These are phyloP conservation scores for Colossoma macropomum DNA, from an alignment of 2,113 vertebrate genomes.

Conservation along the genomic window DNA sequence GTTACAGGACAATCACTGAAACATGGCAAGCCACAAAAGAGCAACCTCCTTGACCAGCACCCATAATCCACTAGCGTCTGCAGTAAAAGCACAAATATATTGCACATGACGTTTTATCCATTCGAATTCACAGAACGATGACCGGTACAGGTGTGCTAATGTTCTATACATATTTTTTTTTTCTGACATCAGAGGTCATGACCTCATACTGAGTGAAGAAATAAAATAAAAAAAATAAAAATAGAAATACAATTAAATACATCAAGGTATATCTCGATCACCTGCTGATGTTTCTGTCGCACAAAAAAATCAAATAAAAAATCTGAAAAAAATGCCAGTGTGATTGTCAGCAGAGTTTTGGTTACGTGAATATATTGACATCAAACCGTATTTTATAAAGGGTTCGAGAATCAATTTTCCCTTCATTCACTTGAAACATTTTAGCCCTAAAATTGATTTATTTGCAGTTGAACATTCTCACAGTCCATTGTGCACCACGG, in stretches of 20 bases:
- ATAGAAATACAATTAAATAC: neutral
- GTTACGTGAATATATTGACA: conserved; percentile 48
- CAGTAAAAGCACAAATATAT: conserved; percentile 43
- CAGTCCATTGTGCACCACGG: conserved; percentile 3
- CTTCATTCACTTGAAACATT: conserved; percentile 4
- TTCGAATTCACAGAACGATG: conserved; percentile 25
- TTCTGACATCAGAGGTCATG: conserved; percentile 23
- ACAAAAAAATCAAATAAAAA: neutral
- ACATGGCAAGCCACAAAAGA: conserved; percentile 19
- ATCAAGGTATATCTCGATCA: neutral
- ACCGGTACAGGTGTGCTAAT: conserved; percentile 6
- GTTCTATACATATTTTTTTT: conserved; percentile 18
- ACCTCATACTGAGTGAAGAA: conserved; percentile 19
- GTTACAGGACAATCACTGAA: conserved; percentile 8
- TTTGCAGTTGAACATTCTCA: conserved; percentile 44
- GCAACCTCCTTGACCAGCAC: neutral
- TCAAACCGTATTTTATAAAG: conserved; percentile 54
- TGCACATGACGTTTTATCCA: conserved; percentile 24
- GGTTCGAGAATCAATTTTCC: conserved; percentile 16
- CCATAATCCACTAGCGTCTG: conserved; percentile 18
- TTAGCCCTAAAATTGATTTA: conserved; percentile 39
- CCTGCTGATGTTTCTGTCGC: neutral
- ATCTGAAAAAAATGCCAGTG: neutral
- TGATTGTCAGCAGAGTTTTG: conserved; percentile 57
- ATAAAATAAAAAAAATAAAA: neutral